Evolutionary conservation across 2,888 invertebrate genomes (phyloP).

Genomic region (Cryptops parisi): DNA sequence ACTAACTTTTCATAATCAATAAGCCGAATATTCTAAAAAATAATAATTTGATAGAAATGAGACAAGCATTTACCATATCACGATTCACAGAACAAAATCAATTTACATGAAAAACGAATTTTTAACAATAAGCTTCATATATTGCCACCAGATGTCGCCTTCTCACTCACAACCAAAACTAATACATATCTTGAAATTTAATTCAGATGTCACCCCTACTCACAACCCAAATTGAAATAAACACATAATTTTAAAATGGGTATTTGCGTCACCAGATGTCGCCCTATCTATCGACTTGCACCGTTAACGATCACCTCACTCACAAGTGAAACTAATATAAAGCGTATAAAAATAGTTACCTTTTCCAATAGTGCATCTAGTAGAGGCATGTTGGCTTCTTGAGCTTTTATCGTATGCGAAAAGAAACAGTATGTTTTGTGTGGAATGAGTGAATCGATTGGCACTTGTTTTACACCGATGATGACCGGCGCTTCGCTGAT

Average conservation of each 20-base stretch:
- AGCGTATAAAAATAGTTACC: constrained; percentile 30
- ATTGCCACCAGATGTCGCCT: no score
- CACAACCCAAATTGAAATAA: no score
- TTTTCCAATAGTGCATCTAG: constrained; percentile 91
- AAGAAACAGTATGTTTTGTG: constrained; percentile 98
- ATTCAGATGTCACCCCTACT: no score
- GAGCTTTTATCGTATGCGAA: constrained; percentile 98
- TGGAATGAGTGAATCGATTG: constrained; percentile 79
- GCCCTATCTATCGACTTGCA: no score
- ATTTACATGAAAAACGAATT: neutral
- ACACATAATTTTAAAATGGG: neutral
- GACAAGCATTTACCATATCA: constrained; percentile 2
- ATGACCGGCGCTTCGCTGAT: constrained; percentile 88
- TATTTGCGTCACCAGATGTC: no score
- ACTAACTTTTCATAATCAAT: constrained; percentile 96
- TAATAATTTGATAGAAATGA: constrained; percentile 12
- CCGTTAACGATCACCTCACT: no score
- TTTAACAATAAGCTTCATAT: constrained; percentile 21
- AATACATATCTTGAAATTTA: no score
- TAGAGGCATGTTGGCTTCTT: constrained; percentile 94
- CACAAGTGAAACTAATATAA: no score
- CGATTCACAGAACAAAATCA: constrained; percentile 5
- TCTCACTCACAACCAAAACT: no score
- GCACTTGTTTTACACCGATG: constrained; percentile 93
- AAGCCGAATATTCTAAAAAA: constrained; percentile 67